A percentile compares a stretch with the other conserved stretches of the same genome.
phyloP scores from a whole-genome alignment of 2,113 vertebrate genomes.

The Leucosticte australis region DNA sequence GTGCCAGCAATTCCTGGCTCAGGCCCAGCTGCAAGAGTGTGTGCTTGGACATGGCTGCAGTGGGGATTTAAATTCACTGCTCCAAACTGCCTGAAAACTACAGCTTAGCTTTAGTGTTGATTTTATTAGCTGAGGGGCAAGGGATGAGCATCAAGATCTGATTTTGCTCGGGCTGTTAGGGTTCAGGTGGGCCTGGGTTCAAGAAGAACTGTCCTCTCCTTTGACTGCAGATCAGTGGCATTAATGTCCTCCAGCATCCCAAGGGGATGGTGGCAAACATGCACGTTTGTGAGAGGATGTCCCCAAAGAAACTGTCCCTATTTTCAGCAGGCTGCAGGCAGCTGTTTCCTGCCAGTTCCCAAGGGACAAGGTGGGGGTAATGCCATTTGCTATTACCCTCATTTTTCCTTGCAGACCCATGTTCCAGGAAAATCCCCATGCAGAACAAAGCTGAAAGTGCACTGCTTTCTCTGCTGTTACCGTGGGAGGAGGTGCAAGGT shows the following conservation, averaged over 20 bases:
- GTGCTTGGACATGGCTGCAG: neutral
- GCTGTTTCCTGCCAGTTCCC: neutral
- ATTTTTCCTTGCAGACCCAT: neutral
- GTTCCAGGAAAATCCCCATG: neutral
- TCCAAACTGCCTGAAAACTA: neutral
- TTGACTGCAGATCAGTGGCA: neutral
- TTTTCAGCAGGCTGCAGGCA: neutral
- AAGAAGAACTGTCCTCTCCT: neutral
- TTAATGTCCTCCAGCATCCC: neutral
- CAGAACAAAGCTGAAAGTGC: neutral
- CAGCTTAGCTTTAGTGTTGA: neutral
- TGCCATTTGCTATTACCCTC: neutral
- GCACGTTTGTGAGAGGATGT: neutral
- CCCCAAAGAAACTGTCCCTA: neutral
- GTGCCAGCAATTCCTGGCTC: neutral
- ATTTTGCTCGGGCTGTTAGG: neutral
- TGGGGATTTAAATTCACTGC: neutral
- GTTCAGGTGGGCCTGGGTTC: neutral
- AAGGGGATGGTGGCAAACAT: neutral
- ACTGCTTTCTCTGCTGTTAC: neutral
- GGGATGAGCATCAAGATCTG: neutral
- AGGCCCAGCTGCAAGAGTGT: rapidly evolving
- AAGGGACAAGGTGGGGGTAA: neutral
- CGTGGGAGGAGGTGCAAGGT: neutral
- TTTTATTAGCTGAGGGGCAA: neutral